These are phyloP conservation scores for Tragelaphus buxtoni DNA, from an alignment of 2,113 vertebrate species.

Conservation along the genomic window DNA sequence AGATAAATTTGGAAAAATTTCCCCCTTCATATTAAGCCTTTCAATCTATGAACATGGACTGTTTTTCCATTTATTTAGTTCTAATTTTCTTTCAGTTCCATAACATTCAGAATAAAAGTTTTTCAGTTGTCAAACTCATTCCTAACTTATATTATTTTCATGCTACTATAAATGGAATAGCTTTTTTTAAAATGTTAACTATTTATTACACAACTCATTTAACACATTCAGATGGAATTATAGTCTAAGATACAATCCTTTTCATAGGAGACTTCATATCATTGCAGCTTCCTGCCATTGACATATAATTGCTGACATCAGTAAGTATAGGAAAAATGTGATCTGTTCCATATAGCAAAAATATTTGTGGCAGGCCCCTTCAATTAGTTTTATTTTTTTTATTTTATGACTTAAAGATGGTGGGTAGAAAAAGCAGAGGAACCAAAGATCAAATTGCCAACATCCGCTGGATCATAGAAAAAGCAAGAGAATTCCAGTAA, in stretches of 20 bases:
- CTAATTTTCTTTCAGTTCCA: neutral
- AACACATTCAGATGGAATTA: neutral
- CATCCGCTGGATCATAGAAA: neutral
- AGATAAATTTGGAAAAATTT: neutral
- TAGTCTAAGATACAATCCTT: neutral
- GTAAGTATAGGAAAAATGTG: constrained; percentile 49
- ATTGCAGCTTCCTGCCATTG: neutral
- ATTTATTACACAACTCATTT: neutral
- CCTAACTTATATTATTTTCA: neutral
- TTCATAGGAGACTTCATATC: neutral
- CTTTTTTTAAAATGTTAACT: neutral
- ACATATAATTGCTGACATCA: neutral
- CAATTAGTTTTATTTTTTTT: constrained; percentile 50
- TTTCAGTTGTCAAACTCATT: neutral
- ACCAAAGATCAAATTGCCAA: neutral
- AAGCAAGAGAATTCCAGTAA: neutral
- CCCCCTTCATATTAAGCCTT: neutral
- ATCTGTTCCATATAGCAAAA: constrained; percentile 23
- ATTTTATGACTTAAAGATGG: neutral
- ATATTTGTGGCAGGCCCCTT: constrained; percentile 28
- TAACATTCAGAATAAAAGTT: neutral
- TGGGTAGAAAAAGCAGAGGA: neutral
- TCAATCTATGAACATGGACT: neutral
- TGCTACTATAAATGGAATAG: neutral
- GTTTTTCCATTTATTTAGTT: neutral